Percentiles rank a stretch among this genome's conserved stretches.
Evolutionary conservation across 2,888 invertebrate species (phyloP).

Genomic region (Micropterix aruncella): DNA sequence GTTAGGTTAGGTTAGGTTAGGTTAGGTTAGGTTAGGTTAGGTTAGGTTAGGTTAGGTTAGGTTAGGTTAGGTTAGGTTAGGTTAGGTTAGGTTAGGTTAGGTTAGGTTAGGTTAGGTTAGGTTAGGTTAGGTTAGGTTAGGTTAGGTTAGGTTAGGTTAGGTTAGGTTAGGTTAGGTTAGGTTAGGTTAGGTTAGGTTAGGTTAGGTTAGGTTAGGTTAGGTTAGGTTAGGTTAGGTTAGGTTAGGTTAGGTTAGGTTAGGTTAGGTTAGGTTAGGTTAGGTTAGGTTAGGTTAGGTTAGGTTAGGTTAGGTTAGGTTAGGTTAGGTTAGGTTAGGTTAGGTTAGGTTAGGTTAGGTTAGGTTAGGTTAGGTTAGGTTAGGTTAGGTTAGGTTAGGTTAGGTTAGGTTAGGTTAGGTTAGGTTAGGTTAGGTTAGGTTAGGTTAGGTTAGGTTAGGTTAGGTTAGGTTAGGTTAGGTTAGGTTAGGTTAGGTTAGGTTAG

Average conservation of each 20-base stretch:
- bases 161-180: conserved; percentile 3
- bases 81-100: conserved; percentile 3
- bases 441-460: conserved; percentile 3
- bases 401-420: conserved; percentile 3
- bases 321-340: conserved; percentile 3
- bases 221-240: conserved; percentile 3
- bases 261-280: conserved; percentile 3
- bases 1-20: conserved; percentile 3
- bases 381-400: conserved; percentile 3
- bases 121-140: conserved; percentile 3
- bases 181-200: conserved; percentile 3
- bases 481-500: conserved; percentile 3
- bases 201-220: conserved; percentile 3
- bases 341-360: conserved; percentile 3
- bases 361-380: conserved; percentile 3
- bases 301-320: conserved; percentile 3
- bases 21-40: conserved; percentile 3
- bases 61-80: conserved; percentile 3
- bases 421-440: conserved; percentile 3
- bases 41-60: conserved; percentile 3
- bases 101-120: conserved; percentile 3
- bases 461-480: conserved; percentile 3
- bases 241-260: conserved; percentile 3
- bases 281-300: conserved; percentile 3
- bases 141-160: conserved; percentile 3